Evolutionary conservation across 2,113 vertebrate genomes (phyloP).

Genomic region (Pavo muticus): DNA sequence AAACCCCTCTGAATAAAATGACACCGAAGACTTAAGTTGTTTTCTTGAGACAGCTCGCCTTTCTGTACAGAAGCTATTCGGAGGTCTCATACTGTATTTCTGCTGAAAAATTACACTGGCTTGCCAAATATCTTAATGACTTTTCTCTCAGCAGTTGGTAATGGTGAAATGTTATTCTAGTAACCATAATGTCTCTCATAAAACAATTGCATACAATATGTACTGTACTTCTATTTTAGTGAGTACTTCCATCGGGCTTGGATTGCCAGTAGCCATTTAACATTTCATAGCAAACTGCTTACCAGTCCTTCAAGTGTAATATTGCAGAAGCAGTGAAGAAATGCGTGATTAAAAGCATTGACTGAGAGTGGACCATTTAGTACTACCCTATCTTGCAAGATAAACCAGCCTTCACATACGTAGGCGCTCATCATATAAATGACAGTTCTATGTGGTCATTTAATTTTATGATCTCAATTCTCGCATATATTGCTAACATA

Average conservation of each 20-base stretch:
- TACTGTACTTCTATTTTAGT: constrained; percentile 85
- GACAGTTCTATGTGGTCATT: constrained; percentile 93
- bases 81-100: constrained; percentile 78
- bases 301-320: constrained; percentile 83
- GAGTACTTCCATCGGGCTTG: constrained; percentile 79
- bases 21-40: constrained; percentile 61
- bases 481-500: constrained; percentile 98
- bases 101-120: constrained; percentile 82
- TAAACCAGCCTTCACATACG: constrained; percentile 84
- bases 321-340: constrained; percentile 83
- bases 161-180: constrained; percentile 88
- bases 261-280: constrained; percentile 79
- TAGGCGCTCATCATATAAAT: constrained; percentile 86
- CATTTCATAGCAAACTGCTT: constrained; percentile 82
- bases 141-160: constrained; percentile 87
- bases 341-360: constrained; percentile 89
- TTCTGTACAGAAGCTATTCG: constrained; percentile 70
- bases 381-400: constrained; percentile 81
- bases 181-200: constrained; percentile 86
- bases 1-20: constrained; percentile 72
- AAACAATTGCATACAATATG: constrained; percentile 87
- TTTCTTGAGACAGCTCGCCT: constrained; percentile 70
- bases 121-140: constrained; percentile 88
- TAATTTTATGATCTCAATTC: constrained; percentile 98
- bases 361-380: constrained; percentile 82